phyloP scores from a whole-genome alignment of 1,140 invertebrate species.

The Delia radicum region DNA sequence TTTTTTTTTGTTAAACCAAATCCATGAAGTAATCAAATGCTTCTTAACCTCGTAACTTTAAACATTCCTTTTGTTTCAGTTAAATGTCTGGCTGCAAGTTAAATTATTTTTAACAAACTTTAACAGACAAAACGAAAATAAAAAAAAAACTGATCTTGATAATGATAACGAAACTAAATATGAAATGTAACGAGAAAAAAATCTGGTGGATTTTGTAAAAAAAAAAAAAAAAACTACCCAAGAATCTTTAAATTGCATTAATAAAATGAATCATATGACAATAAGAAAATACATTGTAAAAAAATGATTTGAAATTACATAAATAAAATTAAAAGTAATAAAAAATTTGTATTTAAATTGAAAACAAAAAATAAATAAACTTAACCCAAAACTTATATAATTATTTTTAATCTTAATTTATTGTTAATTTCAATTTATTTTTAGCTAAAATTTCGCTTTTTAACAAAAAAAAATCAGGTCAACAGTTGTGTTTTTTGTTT shows the following conservation, averaged over 20 bases:
- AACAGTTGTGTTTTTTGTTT: neutral
- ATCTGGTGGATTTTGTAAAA: neutral
- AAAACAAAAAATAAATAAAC: too few relatives aligned
- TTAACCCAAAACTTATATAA: too few relatives aligned
- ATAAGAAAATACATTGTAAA: too few relatives aligned
- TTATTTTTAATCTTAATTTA: too few relatives aligned
- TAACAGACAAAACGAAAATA: neutral
- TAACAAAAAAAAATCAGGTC: neutral
- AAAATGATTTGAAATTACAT: too few relatives aligned
- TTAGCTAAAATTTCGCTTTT: too few relatives aligned
- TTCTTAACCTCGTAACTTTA: neutral
- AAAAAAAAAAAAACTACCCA: neutral
- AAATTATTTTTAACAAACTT: neutral
- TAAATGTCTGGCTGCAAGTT: neutral
- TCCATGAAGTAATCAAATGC: neutral
- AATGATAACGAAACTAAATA: neutral
- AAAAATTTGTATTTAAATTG: too few relatives aligned
- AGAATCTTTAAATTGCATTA: neutral
- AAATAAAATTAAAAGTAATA: too few relatives aligned
- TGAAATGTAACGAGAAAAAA: neutral
- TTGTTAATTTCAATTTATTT: too few relatives aligned
- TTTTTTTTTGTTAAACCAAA: neutral
- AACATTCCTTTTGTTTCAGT: neutral
- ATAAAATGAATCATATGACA: neutral
- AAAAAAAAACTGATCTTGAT: neutral